A percentile compares a stretch with the other conserved stretches of the same genome.
Evolutionary conservation across 2,888 invertebrate species (phyloP).

Genomic region (Deilephila porcellus): DNA sequence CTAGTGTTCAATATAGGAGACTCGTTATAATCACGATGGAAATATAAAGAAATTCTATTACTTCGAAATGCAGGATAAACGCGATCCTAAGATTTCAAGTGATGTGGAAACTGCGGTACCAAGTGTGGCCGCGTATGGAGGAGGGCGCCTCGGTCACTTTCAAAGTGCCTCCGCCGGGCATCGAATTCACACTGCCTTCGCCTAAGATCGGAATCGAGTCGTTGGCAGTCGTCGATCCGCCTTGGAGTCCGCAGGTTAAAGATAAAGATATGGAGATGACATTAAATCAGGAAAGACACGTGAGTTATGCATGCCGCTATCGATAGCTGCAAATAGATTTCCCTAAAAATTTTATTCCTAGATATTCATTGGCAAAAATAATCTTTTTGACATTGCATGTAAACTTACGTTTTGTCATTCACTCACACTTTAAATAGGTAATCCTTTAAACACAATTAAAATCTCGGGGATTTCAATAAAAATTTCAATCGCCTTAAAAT

Average conservation of each 20-base stretch:
- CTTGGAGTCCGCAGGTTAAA: slow-evolving; percentile 99
- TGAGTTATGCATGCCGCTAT: slow-evolving; percentile 73
- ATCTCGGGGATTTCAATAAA: too few relatives aligned
- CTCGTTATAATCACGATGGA: too few relatives aligned
- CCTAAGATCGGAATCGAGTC: slow-evolving; percentile 99
- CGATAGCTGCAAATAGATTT: slow-evolving; percentile 27
- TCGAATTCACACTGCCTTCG: slow-evolving; percentile 99
- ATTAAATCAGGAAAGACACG: slow-evolving; percentile 98
- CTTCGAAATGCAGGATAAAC: slow-evolving; percentile 68
- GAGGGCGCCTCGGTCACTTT: slow-evolving; percentile 97
- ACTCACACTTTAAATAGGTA: background rate
- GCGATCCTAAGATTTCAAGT: slow-evolving; percentile 91
- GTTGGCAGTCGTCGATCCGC: slow-evolving; percentile 97
- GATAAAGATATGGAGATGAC: slow-evolving; percentile 99
- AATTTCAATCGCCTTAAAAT: too few relatives aligned
- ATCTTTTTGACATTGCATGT: background rate
- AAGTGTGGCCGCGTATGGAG: slow-evolving; percentile 99
- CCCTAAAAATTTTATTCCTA: background rate
- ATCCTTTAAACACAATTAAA: background rate
- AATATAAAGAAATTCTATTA: too few relatives aligned
- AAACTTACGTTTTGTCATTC: slow-evolving; percentile 3
- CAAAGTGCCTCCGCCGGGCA: slow-evolving; percentile 99
- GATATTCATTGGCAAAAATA: background rate
- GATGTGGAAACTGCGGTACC: slow-evolving; percentile 98
- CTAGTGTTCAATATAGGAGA: too few relatives aligned